phyloP scores from a whole-genome alignment of 1,140 invertebrate species.

The Drosophila cardini region DNA sequence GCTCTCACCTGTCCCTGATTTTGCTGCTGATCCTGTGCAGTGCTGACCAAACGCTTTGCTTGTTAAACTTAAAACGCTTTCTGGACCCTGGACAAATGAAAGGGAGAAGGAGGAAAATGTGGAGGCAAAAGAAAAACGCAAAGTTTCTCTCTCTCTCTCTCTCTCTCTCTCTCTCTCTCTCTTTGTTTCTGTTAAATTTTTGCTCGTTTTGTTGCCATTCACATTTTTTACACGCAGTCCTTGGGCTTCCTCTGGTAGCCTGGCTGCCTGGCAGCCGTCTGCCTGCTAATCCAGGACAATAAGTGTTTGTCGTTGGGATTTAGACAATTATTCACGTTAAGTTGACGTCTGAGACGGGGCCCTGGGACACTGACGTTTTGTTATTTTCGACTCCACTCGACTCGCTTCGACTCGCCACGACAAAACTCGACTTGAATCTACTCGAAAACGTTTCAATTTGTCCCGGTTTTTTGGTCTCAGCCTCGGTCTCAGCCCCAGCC shows the following conservation, averaged over 20 bases:
- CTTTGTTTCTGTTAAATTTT: conserved; percentile 4
- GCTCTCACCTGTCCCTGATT: conserved; percentile 8
- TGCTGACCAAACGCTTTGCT: conserved; percentile 64
- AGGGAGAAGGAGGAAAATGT: conserved; percentile 27
- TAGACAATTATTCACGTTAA: conserved; percentile 84
- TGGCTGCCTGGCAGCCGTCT: conserved; percentile 47
- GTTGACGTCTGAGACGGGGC: conserved; percentile 81
- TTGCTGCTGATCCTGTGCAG: conserved; percentile 31
- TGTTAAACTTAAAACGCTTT: conserved; percentile 77
- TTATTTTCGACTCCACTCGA: conserved; percentile 56
- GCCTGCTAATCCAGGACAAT: conserved; percentile 83
- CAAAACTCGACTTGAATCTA: neutral
- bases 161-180: conserved; percentile 6
- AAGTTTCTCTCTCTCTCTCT: conserved; percentile 69
- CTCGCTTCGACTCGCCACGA: conserved; percentile 38
- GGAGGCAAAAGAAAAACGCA: conserved; percentile 46
- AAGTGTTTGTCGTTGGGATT: conserved; percentile 83
- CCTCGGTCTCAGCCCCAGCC: neutral
- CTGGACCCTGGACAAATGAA: conserved; percentile 24
- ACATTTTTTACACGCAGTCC: conserved; percentile 69
- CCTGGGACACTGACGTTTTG: conserved; percentile 56
- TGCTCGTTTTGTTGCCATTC: conserved; percentile 51
- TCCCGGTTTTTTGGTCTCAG: conserved; percentile 55
- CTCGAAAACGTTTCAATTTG: conserved; percentile 71
- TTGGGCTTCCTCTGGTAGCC: conserved; percentile 49